Conservation (phyloP, 2,797 vertebrate species). For the Buphagus erythrorhynchus region DNA sequence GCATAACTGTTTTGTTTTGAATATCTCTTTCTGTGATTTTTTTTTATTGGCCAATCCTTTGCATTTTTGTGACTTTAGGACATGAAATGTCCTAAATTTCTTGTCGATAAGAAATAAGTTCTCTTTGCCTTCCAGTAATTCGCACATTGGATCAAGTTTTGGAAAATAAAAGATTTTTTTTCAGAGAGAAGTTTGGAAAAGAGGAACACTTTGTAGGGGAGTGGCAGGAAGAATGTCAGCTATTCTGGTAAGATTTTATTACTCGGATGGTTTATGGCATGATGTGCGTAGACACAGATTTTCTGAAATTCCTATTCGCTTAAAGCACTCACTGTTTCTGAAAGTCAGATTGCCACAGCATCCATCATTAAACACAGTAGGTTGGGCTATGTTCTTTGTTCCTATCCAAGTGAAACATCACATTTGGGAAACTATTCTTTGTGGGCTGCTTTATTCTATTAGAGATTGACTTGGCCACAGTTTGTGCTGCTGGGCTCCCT, state of each 20-base stretch:
- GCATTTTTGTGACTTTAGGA: slow-evolving; percentile 63
- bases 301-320: background rate
- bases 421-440: background rate
- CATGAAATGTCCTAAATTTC: no score
- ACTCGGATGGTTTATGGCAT: background rate
- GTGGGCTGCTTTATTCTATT: background rate
- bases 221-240: slow-evolving; percentile 21
- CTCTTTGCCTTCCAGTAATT: slow-evolving; percentile 32
- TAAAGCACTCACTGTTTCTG: background rate
- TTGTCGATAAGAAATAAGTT: slow-evolving; percentile 41
- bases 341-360: background rate
- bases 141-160: background rate
- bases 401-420: background rate
- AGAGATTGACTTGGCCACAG: background rate
- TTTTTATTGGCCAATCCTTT: slow-evolving; percentile 51
- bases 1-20: slow-evolving; percentile 42
- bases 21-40: slow-evolving; percentile 36
- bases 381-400: background rate
- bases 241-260: slow-evolving; percentile 38
- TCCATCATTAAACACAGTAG: background rate
- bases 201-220: background rate
- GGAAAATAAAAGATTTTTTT: background rate
- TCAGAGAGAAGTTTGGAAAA: slow-evolving; percentile 19
- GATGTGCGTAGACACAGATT: background rate
- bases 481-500: background rate